These are phyloP conservation scores for Subacronicta megacephala DNA, from an alignment of 2,888 invertebrate genomes.

Conservation along the genomic window DNA sequence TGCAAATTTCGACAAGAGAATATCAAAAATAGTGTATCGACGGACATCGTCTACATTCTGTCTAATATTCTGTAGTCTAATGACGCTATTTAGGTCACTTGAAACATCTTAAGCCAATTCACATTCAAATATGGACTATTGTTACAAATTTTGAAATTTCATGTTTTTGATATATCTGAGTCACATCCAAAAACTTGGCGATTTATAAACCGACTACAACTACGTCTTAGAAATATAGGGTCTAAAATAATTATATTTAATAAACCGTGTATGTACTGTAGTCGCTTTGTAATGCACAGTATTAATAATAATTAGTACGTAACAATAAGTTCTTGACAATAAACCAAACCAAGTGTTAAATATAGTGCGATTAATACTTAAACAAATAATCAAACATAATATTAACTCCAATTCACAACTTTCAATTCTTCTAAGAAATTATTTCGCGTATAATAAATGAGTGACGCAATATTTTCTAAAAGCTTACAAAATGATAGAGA, in stretches of 20 bases:
- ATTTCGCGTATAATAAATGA: slow-evolving; percentile 65
- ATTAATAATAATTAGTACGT: slow-evolving; percentile 21
- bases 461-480: slow-evolving; percentile 66
- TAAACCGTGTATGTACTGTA: slow-evolving; percentile 34
- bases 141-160: slow-evolving; percentile 74
- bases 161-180: slow-evolving; percentile 33
- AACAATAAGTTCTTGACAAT: slow-evolving; percentile 27
- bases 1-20: slow-evolving; percentile 89
- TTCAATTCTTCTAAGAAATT: slow-evolving; percentile 30
- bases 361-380: slow-evolving; percentile 38
- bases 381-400: slow-evolving; percentile 33
- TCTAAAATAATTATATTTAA: slow-evolving; percentile 18
- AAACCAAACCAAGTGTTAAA: slow-evolving; percentile 28
- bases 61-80: slow-evolving; percentile 84
- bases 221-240: slow-evolving; percentile 10
- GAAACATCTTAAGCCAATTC: slow-evolving; percentile 80
- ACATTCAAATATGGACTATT: slow-evolving; percentile 77
- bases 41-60: slow-evolving; percentile 84
- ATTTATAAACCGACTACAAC: slow-evolving; percentile 45
- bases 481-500: slow-evolving; percentile 72
- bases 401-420: slow-evolving; percentile 27
- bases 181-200: slow-evolving; percentile 34
- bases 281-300: slow-evolving; percentile 40
- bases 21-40: slow-evolving; percentile 89
- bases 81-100: slow-evolving; percentile 82